Percentiles rank a stretch among this genome's conserved stretches.
phyloP scores from a whole-genome alignment of 2,113 vertebrate genomes.

The Myanophis thanlyinensis region DNA sequence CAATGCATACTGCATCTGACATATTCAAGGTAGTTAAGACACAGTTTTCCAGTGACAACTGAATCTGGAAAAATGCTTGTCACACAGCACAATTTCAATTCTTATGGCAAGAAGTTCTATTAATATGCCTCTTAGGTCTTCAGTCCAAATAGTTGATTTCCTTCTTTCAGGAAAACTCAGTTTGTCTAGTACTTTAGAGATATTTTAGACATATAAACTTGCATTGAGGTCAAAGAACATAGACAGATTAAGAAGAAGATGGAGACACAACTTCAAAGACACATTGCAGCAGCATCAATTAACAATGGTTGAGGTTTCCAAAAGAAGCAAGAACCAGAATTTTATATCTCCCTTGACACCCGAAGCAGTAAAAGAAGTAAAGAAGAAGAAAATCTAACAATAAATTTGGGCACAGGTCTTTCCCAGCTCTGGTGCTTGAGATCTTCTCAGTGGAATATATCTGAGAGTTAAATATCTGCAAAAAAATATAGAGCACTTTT shows the following conservation, averaged over 20 bases:
- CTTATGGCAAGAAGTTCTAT: not conserved
- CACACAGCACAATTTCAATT: not conserved
- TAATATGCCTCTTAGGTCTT: not conserved
- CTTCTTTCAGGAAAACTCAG: not conserved
- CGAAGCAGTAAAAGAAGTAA: not conserved
- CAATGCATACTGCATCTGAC: not conserved
- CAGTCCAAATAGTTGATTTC: not conserved
- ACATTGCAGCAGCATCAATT: not conserved
- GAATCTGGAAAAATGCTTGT: not conserved
- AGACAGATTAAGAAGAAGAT: not conserved
- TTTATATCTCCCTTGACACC: not conserved
- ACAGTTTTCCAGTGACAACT: not conserved
- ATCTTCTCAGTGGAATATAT: not conserved
- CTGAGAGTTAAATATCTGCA: not conserved
- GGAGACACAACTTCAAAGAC: not conserved
- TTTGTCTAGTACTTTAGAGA: not conserved
- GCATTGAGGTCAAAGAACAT: not conserved
- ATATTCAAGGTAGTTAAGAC: not conserved
- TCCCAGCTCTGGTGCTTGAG: not conserved
- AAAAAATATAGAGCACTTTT: not conserved
- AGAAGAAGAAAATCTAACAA: not conserved
- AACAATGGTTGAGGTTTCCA: not conserved
- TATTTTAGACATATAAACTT: not conserved
- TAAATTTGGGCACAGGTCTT: not conserved
- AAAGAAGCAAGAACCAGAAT: not conserved